A percentile compares a stretch with the other conserved stretches of the same genome.
Evolutionary conservation across 2,113 vertebrate species (phyloP).

Genomic region (Chloroceryle aenea): DNA sequence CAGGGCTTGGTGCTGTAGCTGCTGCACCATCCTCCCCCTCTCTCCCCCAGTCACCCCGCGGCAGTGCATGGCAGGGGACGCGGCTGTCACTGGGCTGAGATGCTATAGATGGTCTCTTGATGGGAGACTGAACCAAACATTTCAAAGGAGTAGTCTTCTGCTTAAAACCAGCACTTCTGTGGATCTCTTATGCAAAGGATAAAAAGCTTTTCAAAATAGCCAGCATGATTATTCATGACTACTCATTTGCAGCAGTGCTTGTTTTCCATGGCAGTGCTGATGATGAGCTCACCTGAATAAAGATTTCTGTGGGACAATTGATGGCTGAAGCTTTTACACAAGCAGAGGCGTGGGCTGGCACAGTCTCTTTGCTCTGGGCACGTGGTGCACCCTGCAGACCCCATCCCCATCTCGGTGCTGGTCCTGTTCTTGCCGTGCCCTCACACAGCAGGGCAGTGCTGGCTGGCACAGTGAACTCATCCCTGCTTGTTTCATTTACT

Average conservation of each 20-base stretch:
- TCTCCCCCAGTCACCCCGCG: background rate
- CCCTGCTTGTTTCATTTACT: background rate
- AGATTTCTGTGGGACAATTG: background rate
- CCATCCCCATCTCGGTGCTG: background rate
- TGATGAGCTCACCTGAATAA: constrained; percentile 38
- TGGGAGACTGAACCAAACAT: background rate
- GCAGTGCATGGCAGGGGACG: background rate
- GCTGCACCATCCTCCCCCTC: background rate
- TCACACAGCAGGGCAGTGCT: background rate
- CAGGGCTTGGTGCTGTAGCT: background rate
- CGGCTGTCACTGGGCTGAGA: background rate
- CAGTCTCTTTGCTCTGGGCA: rapidly evolving
- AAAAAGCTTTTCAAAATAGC: constrained; percentile 56
- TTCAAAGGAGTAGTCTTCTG: background rate
- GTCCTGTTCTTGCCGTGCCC: background rate
- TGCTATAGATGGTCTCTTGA: background rate
- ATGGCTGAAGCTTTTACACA: background rate
- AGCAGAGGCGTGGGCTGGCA: background rate
- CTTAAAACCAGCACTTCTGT: background rate
- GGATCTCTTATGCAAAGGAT: background rate
- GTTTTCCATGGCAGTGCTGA: constrained; percentile 7
- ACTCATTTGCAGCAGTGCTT: background rate
- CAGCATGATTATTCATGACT: constrained; percentile 60
- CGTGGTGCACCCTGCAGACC: background rate
- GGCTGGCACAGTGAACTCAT: background rate